Evolutionary conservation across 2,888 invertebrate genomes (phyloP).

Genomic region (Sabellastarte sp.): DNA sequence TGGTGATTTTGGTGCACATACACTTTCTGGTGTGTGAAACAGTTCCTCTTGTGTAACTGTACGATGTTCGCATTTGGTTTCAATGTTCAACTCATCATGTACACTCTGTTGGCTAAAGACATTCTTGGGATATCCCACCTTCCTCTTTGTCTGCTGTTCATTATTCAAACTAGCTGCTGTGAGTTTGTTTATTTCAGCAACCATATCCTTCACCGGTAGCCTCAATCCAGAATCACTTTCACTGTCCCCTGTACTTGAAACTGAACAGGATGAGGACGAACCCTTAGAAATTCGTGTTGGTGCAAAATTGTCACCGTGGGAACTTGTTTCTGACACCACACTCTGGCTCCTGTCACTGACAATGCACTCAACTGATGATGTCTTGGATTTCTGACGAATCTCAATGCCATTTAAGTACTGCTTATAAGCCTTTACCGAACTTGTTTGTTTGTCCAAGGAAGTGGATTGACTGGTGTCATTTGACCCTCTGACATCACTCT

Average conservation of each 20-base stretch:
- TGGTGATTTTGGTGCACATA: not conserved
- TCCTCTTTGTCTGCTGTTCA: not conserved
- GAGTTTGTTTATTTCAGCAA: not conserved
- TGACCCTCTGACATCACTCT: not conserved
- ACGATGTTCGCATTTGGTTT: not conserved
- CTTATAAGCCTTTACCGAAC: too few relatives aligned
- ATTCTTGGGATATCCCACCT: too few relatives aligned
- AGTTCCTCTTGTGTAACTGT: not conserved
- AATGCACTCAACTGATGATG: not conserved
- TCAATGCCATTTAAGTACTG: too few relatives aligned
- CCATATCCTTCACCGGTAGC: not conserved
- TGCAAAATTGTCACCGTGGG: not conserved
- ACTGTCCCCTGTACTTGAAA: not conserved
- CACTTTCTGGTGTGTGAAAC: not conserved
- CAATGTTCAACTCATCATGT: not conserved
- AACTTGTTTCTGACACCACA: not conserved
- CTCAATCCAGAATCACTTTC: not conserved
- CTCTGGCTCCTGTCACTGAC: not conserved
- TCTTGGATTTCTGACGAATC: not conserved
- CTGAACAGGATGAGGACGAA: not conserved
- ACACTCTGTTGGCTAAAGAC: not conserved
- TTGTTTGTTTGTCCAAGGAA: not conserved
- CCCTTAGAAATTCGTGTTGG: too few relatives aligned
- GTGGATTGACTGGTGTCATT: not conserved
- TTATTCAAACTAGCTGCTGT: not conserved